These are phyloP conservation scores for Plebejus melissa DNA, from an alignment of 2,888 invertebrate species.

Conservation along the genomic window DNA sequence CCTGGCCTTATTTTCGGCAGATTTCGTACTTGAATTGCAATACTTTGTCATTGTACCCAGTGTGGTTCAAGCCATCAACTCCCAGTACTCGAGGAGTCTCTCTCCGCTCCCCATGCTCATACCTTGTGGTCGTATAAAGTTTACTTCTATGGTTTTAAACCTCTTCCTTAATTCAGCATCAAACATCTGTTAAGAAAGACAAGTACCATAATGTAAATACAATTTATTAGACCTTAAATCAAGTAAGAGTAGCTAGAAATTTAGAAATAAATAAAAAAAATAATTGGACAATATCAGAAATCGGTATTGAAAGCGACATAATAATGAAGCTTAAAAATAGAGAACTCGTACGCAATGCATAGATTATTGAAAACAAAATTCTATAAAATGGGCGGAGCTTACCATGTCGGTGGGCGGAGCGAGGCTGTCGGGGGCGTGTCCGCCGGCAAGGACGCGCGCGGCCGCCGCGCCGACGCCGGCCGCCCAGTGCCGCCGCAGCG, in stretches of 20 bases:
- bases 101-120: slow-evolving; percentile 81
- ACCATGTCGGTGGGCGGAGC: slow-evolving; percentile 37
- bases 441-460: slow-evolving; percentile 50
- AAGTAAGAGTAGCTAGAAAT: too few relatives aligned
- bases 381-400: slow-evolving; percentile 5
- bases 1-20: slow-evolving; percentile 6
- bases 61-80: slow-evolving; percentile 57
- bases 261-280: too few relatives aligned
- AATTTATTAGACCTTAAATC: neutral
- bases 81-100: slow-evolving; percentile 84
- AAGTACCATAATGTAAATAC: neutral
- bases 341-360: too few relatives aligned
- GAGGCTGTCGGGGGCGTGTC: slow-evolving; percentile 35
- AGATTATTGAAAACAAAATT: too few relatives aligned
- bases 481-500: slow-evolving; percentile 72
- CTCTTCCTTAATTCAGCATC: slow-evolving; percentile 87
- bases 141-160: slow-evolving; percentile 85
- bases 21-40: neutral
- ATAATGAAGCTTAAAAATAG: too few relatives aligned
- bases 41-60: neutral
- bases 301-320: too few relatives aligned
- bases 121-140: slow-evolving; percentile 85
- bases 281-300: too few relatives aligned
- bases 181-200: slow-evolving; percentile 78
- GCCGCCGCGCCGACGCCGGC: slow-evolving; percentile 87